A percentile compares a stretch with the other conserved stretches of the same genome.
These are phyloP conservation scores for Heliconius cydno DNA, from an alignment of 2,888 invertebrate genomes.

Conservation along the genomic window DNA sequence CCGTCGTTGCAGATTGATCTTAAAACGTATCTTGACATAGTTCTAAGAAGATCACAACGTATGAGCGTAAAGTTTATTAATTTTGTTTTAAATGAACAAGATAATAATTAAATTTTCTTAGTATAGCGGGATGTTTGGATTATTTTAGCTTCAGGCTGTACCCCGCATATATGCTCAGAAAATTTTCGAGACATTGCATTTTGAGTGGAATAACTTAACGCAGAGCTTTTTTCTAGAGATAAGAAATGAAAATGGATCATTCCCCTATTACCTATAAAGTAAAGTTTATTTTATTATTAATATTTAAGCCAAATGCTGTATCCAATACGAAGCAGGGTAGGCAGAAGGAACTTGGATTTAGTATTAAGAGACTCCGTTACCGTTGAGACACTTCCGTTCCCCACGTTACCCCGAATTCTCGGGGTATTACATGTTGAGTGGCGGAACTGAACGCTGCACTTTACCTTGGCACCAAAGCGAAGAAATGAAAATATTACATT, in stretches of 20 bases:
- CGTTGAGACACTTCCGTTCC: no score
- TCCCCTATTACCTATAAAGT: neutral
- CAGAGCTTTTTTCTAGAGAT: neutral
- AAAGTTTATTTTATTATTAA: no score
- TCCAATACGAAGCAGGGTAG: no score
- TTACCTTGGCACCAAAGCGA: no score
- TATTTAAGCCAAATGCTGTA: no score
- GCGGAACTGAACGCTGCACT: no score
- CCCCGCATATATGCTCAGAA: no score
- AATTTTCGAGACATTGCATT: neutral
- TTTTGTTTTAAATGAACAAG: constrained; percentile 12
- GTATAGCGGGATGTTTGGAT: constrained; percentile 27
- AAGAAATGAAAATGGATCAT: neutral
- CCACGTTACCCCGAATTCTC: no score
- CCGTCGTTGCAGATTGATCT: constrained; percentile 2
- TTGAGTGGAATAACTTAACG: neutral
- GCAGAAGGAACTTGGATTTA: no score
- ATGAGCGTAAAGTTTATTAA: constrained; percentile 20
- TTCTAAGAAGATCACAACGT: neutral
- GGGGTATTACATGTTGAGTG: no score
- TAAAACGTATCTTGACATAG: constrained; percentile 18
- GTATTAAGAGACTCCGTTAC: no score
- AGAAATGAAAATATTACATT: no score
- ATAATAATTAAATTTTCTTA: constrained; percentile 25
- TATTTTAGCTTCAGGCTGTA: neutral